These are phyloP conservation scores for Remorina albescens DNA, from an alignment of 2,797 vertebrate species.

Conservation along the genomic window DNA sequence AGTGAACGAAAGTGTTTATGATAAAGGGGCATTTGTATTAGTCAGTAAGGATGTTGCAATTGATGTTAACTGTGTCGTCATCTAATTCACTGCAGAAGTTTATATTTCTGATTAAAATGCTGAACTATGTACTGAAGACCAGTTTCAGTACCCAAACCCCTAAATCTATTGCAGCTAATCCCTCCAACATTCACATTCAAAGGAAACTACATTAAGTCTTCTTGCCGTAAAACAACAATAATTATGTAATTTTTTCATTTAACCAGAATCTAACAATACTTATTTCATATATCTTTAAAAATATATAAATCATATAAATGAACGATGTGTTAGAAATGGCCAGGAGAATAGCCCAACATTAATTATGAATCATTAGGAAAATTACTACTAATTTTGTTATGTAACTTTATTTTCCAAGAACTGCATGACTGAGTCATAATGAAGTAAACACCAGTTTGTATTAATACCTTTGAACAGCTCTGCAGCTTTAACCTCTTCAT, in stretches of 20 bases:
- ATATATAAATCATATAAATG: background rate
- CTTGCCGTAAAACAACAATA: background rate
- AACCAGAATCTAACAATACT: background rate
- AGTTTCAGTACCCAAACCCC: background rate
- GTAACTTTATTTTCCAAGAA: background rate
- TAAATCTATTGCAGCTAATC: background rate
- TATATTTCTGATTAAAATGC: background rate
- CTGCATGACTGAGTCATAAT: background rate
- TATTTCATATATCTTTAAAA: background rate
- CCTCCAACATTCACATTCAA: background rate
- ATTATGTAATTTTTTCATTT: background rate
- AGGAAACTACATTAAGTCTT: too few species aligned
- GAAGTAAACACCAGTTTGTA: background rate
- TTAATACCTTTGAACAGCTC: too few species aligned
- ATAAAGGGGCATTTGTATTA: too few species aligned
- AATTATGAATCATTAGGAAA: background rate
- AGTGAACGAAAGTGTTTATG: too few species aligned
- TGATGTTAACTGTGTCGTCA: background rate
- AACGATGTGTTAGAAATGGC: background rate
- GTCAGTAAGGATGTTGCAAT: too few species aligned
- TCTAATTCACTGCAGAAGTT: background rate
- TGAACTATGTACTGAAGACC: background rate
- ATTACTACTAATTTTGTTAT: rapidly evolving
- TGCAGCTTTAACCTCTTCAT: background rate
- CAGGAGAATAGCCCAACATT: background rate